phyloP scores from a whole-genome alignment of 2,888 invertebrate genomes.

The Phyto melanocephala region DNA sequence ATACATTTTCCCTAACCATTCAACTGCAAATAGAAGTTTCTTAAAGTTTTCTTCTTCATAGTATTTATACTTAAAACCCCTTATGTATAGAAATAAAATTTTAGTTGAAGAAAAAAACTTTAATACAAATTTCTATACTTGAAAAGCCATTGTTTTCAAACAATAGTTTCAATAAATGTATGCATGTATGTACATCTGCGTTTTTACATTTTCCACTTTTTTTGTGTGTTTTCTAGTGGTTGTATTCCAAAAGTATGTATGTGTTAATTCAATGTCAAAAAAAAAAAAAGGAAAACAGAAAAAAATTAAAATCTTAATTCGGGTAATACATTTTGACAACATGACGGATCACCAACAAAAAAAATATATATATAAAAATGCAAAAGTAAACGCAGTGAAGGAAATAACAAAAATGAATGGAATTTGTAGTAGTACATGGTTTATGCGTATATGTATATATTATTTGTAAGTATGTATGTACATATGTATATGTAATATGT shows the following conservation, averaged over 20 bases:
- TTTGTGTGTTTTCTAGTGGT: background rate
- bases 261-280: conserved; percentile 68
- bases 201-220: conserved; percentile 18
- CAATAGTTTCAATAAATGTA: conserved; percentile 42
- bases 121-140: conserved; percentile 50
- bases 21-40: conserved; percentile 20
- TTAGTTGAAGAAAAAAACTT: background rate
- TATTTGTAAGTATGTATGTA: background rate
- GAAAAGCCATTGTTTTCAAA: conserved; percentile 53
- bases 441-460: background rate
- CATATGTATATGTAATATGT: background rate
- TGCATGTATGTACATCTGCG: conserved; percentile 64
- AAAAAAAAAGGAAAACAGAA: conserved; percentile 54
- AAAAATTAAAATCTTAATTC: conserved; percentile 79
- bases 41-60: background rate
- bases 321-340: conserved; percentile 80
- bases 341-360: conserved; percentile 79
- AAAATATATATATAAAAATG: conserved; percentile 65
- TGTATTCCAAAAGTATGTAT: conserved; percentile 38
- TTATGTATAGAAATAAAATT: background rate
- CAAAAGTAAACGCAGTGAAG: conserved; percentile 68
- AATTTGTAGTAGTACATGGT: conserved; percentile 3
- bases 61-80: background rate
- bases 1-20: background rate
- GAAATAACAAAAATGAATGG: conserved; percentile 50